Conservation (phyloP, 2,113 vertebrate genomes). For the Myotis davidii region DNA sequence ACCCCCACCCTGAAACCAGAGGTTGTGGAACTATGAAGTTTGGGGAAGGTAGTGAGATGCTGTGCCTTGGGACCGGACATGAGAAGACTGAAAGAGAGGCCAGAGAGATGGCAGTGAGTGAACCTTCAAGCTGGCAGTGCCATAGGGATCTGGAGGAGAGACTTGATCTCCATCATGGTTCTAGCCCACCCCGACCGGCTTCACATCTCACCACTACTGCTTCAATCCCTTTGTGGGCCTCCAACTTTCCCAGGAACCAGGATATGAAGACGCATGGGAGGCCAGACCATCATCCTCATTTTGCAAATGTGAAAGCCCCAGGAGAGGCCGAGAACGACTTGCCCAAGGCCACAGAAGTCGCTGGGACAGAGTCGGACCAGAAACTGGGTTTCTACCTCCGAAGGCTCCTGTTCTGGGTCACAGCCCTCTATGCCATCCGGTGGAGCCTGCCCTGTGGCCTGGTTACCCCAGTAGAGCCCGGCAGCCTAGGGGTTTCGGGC, state of each 20-base stretch:
- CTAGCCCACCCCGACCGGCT: neutral
- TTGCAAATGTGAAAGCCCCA: neutral
- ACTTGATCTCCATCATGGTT: neutral
- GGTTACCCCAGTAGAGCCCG: neutral
- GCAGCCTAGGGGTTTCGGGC: conserved; percentile 7
- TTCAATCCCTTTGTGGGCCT: neutral
- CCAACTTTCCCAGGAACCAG: neutral
- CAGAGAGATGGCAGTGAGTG: neutral
- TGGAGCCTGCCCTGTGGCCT: conserved; percentile 10
- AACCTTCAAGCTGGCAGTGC: neutral
- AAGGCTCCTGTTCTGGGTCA: neutral
- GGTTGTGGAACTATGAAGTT: neutral
- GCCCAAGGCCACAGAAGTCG: conserved; percentile 51
- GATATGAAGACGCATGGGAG: neutral
- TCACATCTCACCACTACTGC: neutral
- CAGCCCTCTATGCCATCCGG: neutral
- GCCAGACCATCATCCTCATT: neutral
- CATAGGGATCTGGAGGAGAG: neutral
- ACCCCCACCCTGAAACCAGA: neutral
- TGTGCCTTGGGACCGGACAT: neutral
- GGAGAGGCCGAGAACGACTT: conserved; percentile 52
- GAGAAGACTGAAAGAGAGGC: neutral
- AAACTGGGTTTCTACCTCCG: conserved; percentile 30
- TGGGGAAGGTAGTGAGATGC: neutral
- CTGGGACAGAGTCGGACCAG: neutral